phyloP scores from a whole-genome alignment of 2,888 invertebrate species.

The Antitype chi region DNA sequence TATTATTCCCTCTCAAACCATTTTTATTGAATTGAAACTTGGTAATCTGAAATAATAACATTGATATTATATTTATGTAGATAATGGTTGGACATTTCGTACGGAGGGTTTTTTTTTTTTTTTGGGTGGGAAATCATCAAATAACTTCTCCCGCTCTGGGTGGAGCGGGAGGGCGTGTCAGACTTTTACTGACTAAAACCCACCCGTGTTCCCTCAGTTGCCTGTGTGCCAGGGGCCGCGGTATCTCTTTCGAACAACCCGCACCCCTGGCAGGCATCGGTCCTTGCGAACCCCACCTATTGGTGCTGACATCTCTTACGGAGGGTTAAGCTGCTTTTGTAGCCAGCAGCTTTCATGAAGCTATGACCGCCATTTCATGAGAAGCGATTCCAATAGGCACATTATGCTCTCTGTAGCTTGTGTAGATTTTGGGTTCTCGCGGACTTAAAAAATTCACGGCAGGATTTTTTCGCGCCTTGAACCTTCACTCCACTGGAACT shows the following conservation, averaged over 20 bases:
- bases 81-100: not conserved
- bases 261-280: no score
- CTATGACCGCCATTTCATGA: not conserved
- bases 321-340: not conserved
- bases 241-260: no score
- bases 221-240: no score
- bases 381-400: not conserved
- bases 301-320: not conserved
- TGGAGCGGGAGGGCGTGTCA: no score
- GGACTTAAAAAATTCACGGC: no score
- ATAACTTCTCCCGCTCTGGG: no score
- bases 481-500: no score
- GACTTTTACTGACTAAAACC: no score
- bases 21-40: constrained; percentile 59
- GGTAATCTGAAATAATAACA: constrained; percentile 33
- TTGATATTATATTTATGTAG: not conserved
- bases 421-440: not conserved
- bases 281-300: no score
- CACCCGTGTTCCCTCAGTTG: no score
- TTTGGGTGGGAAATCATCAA: no score
- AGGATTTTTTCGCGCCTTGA: no score
- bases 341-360: not conserved
- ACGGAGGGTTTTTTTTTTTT: not conserved
- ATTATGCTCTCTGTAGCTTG: not conserved
- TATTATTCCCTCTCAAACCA: constrained; percentile 63